Conservation (phyloP, 1,140 invertebrate species). For the Listronotus oregonensis region DNA sequence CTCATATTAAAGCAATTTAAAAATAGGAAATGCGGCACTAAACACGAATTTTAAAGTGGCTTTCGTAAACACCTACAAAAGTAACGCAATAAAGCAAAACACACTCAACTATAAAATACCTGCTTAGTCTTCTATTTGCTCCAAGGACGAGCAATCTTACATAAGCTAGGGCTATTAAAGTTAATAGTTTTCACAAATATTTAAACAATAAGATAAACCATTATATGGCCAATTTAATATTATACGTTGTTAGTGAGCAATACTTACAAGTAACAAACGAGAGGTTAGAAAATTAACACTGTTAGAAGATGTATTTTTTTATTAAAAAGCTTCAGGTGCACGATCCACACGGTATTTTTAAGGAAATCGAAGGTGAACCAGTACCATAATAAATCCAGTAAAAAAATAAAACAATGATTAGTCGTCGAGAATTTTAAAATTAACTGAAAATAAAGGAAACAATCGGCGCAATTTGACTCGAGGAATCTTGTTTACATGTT, state of each 20-base stretch:
- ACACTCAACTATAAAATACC: conserved; percentile 18
- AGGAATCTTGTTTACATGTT: too few relatives aligned
- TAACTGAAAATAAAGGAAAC: neutral
- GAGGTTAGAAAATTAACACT: too few relatives aligned
- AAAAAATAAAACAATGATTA: conserved; percentile 3
- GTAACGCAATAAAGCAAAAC: neutral
- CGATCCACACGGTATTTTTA: conserved; percentile 2
- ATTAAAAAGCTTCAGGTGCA: too few relatives aligned
- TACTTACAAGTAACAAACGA: neutral
- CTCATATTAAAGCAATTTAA: too few relatives aligned
- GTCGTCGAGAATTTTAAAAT: neutral
- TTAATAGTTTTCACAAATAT: conserved; percentile 29
- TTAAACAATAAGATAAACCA: conserved; percentile 21
- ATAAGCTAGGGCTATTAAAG: conserved; percentile 22
- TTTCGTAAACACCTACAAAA: too few relatives aligned
- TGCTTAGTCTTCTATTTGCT: conserved; percentile 18
- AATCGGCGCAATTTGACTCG: neutral
- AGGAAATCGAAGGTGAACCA: conserved; percentile 23
- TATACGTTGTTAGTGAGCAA: neutral
- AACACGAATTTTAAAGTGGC: too few relatives aligned
- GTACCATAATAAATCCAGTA: neutral
- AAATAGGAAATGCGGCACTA: too few relatives aligned
- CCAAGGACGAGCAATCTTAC: conserved; percentile 25
- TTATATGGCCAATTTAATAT: neutral
- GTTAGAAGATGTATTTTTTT: too few relatives aligned